Evolutionary conservation across 2,797 vertebrate genomes (phyloP).

Genomic region (Parambassis ranga): DNA sequence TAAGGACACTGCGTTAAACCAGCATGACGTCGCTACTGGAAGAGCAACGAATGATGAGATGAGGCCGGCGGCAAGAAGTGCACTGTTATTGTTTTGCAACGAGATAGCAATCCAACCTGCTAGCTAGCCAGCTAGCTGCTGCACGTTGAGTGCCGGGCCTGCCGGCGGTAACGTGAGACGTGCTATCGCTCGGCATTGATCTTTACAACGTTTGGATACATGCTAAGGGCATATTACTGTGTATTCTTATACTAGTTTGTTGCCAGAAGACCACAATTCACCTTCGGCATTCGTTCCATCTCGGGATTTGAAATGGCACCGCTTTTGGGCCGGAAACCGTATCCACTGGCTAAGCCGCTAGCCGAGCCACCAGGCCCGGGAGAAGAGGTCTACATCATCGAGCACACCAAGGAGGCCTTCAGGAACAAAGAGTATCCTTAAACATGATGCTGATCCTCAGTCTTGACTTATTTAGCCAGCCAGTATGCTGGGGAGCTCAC

Average conservation of each 20-base stretch:
- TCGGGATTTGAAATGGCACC: slow-evolving; percentile 86
- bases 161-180: slow-evolving; percentile 65
- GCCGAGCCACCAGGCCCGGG: slow-evolving; percentile 84
- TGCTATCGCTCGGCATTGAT: slow-evolving; percentile 18
- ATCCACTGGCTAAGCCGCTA: slow-evolving; percentile 89
- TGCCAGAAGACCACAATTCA: slow-evolving; percentile 4
- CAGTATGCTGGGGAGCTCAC: background rate
- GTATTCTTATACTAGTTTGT: slow-evolving; percentile 19
- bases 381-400: slow-evolving; percentile 87
- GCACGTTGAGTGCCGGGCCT: slow-evolving; percentile 70
- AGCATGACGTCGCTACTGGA: slow-evolving; percentile 33
- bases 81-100: slow-evolving; percentile 79
- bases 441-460: slow-evolving; percentile 30
- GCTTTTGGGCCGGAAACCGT: slow-evolving; percentile 96
- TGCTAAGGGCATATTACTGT: slow-evolving; percentile 36
- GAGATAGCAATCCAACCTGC: slow-evolving; percentile 51
- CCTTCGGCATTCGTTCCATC: slow-evolving; percentile 40
- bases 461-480: background rate
- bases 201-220: slow-evolving; percentile 54
- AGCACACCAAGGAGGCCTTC: slow-evolving; percentile 97
- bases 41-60: slow-evolving; percentile 57
- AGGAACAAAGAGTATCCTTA: slow-evolving; percentile 97
- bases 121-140: slow-evolving; percentile 66
- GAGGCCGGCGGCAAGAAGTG: slow-evolving; percentile 58
- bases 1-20: background rate